Conservation (phyloP, 1,140 invertebrate species). For the Lasioglossum baleicum region DNA sequence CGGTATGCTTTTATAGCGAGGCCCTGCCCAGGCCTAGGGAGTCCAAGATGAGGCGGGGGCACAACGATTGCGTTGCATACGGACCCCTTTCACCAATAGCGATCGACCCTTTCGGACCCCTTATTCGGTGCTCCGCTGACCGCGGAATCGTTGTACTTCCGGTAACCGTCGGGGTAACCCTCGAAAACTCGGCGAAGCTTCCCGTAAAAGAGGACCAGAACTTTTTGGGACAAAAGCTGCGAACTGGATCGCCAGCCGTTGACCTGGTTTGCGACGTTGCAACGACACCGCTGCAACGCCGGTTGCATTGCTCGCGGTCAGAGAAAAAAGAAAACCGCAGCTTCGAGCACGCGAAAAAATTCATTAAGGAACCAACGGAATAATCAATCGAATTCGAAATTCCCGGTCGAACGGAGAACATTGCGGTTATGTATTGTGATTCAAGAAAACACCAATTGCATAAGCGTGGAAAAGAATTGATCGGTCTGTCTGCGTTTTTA, state of each 20-base stretch:
- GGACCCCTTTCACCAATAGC: conserved; percentile 74
- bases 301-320: not conserved
- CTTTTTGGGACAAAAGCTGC: not conserved
- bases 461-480: not conserved
- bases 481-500: conserved; percentile 1
- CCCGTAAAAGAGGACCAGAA: not conserved
- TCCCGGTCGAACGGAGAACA: not conserved
- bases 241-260: not conserved
- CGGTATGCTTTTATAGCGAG: conserved; percentile 79
- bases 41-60: conserved; percentile 72
- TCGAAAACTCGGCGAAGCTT: not conserved
- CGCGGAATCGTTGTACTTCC: not conserved
- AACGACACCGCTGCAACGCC: not conserved
- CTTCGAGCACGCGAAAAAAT: conserved; percentile 4
- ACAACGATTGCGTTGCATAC: conserved; percentile 64
- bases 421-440: not conserved
- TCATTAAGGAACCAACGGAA: not conserved
- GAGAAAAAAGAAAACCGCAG: not conserved
- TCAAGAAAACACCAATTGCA: not conserved
- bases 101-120: conserved; percentile 72
- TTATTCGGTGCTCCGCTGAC: conserved; percentile 54
- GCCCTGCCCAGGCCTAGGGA: conserved; percentile 73
- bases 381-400: not conserved
- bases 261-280: conserved; percentile 4
- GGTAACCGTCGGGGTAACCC: not conserved